Percentiles rank a stretch among this genome's conserved stretches.
Conservation (phyloP, 2,797 vertebrate genomes). For the Hoplostethus mediterraneus region DNA sequence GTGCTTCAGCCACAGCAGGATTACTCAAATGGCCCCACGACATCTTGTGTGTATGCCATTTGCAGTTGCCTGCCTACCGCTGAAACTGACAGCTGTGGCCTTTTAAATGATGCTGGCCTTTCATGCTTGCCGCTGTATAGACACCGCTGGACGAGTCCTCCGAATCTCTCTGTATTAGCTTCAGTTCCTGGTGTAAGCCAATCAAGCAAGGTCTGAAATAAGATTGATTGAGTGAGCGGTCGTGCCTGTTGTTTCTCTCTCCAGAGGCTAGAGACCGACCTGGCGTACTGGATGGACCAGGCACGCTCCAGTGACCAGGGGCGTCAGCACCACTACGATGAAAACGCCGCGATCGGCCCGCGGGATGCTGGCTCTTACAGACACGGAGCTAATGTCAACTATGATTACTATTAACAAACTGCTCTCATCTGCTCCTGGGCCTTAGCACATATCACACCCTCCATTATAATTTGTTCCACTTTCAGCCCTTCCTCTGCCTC, state of each 20-base stretch:
- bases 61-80: constrained; percentile 25
- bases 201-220: background rate
- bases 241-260: constrained; percentile 20
- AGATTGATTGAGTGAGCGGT: background rate
- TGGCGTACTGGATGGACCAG: constrained; percentile 92
- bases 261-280: constrained; percentile 94
- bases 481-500: background rate
- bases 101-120: constrained; percentile 55
- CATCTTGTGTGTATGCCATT: constrained; percentile 25
- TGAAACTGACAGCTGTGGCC: constrained; percentile 55
- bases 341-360: constrained; percentile 90
- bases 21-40: constrained; percentile 24
- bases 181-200: constrained; percentile 3
- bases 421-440: background rate
- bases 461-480: too few relatives aligned
- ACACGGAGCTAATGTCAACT: constrained; percentile 93
- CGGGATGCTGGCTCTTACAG: constrained; percentile 82
- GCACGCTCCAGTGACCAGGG: constrained; percentile 86
- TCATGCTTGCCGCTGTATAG: constrained; percentile 14
- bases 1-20: constrained; percentile 5
- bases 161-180: constrained; percentile 18
- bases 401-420: constrained; percentile 90
- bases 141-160: constrained; percentile 29
- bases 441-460: background rate
- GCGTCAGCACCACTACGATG: constrained; percentile 94